Percentiles rank a stretch among this genome's conserved stretches.
Conservation (phyloP, 2,797 vertebrate species). For the Sebastes kiyomatsui region DNA sequence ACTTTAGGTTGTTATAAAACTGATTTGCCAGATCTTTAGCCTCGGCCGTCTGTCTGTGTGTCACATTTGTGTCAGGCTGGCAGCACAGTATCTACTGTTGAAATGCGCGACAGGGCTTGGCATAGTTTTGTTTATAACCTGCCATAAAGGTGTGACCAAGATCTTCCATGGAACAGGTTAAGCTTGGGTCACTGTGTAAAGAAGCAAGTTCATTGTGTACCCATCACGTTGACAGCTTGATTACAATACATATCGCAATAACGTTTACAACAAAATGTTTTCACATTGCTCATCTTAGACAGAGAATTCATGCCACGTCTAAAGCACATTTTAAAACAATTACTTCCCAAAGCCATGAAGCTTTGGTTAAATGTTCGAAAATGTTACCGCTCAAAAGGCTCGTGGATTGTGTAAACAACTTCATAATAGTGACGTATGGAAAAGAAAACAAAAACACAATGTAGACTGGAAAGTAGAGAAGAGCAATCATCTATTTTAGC, state of each 20-base stretch:
- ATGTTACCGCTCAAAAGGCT: not conserved
- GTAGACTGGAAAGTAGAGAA: not conserved
- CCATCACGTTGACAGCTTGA: constrained; percentile 13
- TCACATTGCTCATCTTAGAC: not conserved
- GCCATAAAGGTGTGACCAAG: constrained; percentile 52
- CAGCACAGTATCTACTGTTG: not conserved
- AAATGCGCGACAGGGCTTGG: constrained; percentile 16
- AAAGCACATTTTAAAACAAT: not conserved
- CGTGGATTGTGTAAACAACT: not conserved
- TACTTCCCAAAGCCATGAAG: not conserved
- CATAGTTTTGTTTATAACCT: constrained; percentile 38
- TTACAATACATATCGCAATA: not conserved
- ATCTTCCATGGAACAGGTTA: constrained; percentile 17
- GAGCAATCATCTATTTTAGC: not conserved
- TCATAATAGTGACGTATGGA: not conserved
- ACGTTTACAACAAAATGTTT: not conserved
- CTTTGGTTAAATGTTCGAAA: not conserved
- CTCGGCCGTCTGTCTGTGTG: not conserved
- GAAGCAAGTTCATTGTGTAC: constrained; percentile 14
- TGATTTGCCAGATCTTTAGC: constrained; percentile 11
- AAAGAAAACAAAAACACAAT: not conserved
- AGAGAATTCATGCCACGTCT: not conserved
- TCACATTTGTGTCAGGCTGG: not conserved
- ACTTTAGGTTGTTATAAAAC: constrained; percentile 22
- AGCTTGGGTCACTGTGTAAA: constrained; percentile 40